phyloP scores from a whole-genome alignment of 2,797 vertebrate genomes.

The Xenopus petersii region DNA sequence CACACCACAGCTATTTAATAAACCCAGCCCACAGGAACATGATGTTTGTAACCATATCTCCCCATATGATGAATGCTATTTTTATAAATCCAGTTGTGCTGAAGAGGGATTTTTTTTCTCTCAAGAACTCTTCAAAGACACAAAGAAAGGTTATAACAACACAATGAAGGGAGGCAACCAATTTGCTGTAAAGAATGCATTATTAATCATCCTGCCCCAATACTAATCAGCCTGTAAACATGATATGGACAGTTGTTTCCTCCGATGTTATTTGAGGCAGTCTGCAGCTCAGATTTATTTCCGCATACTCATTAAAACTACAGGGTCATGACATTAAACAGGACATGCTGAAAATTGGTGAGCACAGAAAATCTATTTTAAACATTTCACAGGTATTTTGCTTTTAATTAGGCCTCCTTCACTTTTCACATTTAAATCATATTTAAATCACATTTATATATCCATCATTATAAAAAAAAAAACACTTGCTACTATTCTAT shows the following conservation, averaged over 20 bases:
- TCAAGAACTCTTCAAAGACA: background rate
- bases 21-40: no score
- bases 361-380: slow-evolving; percentile 15
- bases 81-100: no score
- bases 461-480: no score
- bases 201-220: slow-evolving; percentile 23
- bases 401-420: no score
- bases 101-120: no score
- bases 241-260: slow-evolving; percentile 17
- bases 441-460: no score
- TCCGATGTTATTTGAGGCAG: slow-evolving; percentile 21
- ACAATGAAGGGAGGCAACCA: background rate
- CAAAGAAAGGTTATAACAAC: slow-evolving; percentile 5
- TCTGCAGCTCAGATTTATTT: slow-evolving; percentile 21
- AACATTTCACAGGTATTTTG: background rate
- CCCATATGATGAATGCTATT: no score
- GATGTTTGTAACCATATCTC: no score
- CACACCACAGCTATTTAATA: no score
- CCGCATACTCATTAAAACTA: background rate
- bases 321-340: slow-evolving; percentile 22
- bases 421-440: no score
- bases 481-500: no score
- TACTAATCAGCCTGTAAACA: slow-evolving; percentile 29
- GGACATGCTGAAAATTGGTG: background rate
- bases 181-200: slow-evolving; percentile 18